These are phyloP conservation scores for Pomatorhinus ruficollis DNA, from an alignment of 2,113 vertebrate species.

Conservation along the genomic window DNA sequence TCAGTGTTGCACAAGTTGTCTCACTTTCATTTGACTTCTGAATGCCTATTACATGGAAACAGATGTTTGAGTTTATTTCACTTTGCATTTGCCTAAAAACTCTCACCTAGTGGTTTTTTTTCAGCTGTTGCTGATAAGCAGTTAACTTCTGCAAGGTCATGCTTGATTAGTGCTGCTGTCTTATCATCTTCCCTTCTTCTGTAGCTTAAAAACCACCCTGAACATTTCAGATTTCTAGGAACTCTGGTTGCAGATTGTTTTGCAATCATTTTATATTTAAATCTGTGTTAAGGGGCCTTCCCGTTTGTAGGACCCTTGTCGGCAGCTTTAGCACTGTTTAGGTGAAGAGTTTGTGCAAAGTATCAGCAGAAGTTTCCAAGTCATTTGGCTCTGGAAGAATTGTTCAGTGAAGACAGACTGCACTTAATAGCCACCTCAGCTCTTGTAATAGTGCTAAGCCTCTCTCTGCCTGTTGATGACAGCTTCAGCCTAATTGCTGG, in stretches of 20 bases:
- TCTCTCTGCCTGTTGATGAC: slow-evolving; percentile 51
- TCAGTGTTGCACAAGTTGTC: neutral
- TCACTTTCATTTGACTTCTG: neutral
- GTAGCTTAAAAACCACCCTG: neutral
- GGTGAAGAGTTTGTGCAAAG: neutral
- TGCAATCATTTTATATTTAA: neutral
- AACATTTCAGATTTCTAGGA: neutral
- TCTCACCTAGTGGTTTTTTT: neutral
- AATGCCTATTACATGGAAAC: neutral
- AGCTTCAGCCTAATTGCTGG: slow-evolving; percentile 55
- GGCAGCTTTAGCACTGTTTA: neutral
- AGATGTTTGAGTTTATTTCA: neutral
- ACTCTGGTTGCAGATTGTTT: neutral
- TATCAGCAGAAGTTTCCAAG: neutral
- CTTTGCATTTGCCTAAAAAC: neutral
- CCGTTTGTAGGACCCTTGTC: neutral
- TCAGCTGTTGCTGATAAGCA: neutral
- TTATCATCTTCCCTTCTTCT: neutral
- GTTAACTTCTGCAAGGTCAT: neutral
- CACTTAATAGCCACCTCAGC: slow-evolving; percentile 53
- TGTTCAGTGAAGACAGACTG: slow-evolving; percentile 3
- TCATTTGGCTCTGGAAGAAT: neutral
- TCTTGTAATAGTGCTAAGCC: slow-evolving; percentile 39
- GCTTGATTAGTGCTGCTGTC: neutral
- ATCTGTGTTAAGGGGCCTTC: neutral